Conservation (phyloP, 2,113 vertebrate genomes). For the Euleptes europaea region DNA sequence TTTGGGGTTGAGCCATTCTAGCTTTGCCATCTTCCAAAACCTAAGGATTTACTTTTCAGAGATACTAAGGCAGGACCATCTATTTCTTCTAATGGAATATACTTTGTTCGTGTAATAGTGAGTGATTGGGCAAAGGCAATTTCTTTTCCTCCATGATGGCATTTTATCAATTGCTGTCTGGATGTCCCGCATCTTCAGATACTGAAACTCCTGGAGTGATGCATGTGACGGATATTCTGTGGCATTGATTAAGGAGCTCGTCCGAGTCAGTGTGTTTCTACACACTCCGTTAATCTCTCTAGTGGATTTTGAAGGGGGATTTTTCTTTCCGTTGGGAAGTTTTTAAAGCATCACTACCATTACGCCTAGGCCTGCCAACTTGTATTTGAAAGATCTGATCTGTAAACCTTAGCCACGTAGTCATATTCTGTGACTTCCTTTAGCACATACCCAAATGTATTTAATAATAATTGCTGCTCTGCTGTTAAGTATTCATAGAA, state of each 20-base stretch:
- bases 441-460: slow-evolving; percentile 3
- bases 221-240: slow-evolving; percentile 42
- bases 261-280: slow-evolving; percentile 32
- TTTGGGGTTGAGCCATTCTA: background rate
- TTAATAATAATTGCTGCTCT: slow-evolving; percentile 25
- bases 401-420: background rate
- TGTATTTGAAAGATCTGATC: slow-evolving; percentile 46
- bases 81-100: slow-evolving; percentile 41
- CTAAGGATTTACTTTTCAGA: background rate
- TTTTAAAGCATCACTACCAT: slow-evolving; percentile 28
- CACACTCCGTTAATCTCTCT: slow-evolving; percentile 62
- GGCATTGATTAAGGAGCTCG: slow-evolving; percentile 69
- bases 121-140: background rate
- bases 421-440: background rate
- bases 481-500: slow-evolving; percentile 18
- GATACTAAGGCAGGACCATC: slow-evolving; percentile 21
- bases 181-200: slow-evolving; percentile 48
- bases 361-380: slow-evolving; percentile 15
- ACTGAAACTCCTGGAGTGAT: slow-evolving; percentile 52
- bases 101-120: slow-evolving; percentile 33
- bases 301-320: slow-evolving; percentile 50
- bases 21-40: background rate
- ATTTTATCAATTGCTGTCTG: slow-evolving; percentile 67
- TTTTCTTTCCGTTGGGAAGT: slow-evolving; percentile 39
- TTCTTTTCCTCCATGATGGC: slow-evolving; percentile 1